Base-by-base conservation (phyloP, 2,113 vertebrate genomes). In the Merops nubicus region DNA sequence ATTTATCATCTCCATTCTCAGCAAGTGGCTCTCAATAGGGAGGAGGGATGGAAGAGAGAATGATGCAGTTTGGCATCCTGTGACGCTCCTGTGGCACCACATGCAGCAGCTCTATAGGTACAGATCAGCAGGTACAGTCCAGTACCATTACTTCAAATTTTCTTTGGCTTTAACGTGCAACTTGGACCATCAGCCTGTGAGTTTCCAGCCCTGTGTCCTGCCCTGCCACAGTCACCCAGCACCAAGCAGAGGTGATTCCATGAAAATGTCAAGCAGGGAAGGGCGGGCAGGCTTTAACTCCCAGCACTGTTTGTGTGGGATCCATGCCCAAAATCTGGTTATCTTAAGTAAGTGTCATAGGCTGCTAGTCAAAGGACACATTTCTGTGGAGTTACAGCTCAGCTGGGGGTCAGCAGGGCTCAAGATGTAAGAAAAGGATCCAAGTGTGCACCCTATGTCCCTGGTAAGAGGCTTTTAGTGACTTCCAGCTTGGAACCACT, bases 241-340 rank as follows among this genome's bases (percentile, higher is more conserved):
- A 64, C 38, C 56, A 62, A 88, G 76, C 62, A 91, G 89, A 92
- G 84, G 88, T 72, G 94, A 96, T 94, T 93, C 96, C 85, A 82
- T 69, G 78, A 89, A 93, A 94, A 96, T 86, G 94, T 95, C 96
- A 97, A 75, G 75, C 63, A 89, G 91, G 89, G 93, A 95, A 93
- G 93, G 97, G 96, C 40, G 19, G 89, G 85, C 87, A 76, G 85
- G 60, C 42, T 96, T 96, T 70, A 89, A 95, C 91, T 95, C 85
- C 59, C 94, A 93, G 63, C 79, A 89, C 70, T 97, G 60, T 97
- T 97, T 96, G 96, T 86, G 89, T 92, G 70, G 97, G 96, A 93
- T 31, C 12, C 8, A 16, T 95, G 96, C 97, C 96, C 82, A 96
- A 95, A 97, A 93, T 93, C 91, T 96, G 91, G 89, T 96, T 97